Percentiles rank a stretch among this genome's conserved stretches.
Evolutionary conservation across 2,113 vertebrate genomes (phyloP).

Genomic region (Chaetodon trifascialis): DNA sequence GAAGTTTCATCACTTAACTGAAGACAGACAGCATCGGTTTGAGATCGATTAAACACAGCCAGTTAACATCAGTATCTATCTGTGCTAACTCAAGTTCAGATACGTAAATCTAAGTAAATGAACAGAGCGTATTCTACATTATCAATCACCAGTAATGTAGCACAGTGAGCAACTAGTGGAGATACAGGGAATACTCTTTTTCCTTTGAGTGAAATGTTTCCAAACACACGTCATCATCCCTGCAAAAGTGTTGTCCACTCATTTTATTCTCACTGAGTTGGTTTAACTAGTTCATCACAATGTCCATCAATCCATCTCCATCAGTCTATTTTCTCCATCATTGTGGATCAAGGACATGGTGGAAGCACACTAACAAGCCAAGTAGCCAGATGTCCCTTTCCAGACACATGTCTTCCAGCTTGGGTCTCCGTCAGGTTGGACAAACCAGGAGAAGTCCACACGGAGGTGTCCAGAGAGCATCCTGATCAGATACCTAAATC

Average conservation of each 20-base stretch:
- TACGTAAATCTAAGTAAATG: slow-evolving; percentile 13
- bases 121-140: not conserved
- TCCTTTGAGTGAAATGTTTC: too few relatives aligned
- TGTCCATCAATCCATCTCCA: not conserved
- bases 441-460: not conserved
- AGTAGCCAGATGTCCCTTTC: not conserved
- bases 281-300: not conserved
- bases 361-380: not conserved
- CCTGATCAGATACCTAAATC: not conserved
- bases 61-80: slow-evolving; percentile 28
- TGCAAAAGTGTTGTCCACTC: not conserved
- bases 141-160: not conserved
- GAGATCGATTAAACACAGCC: slow-evolving; percentile 14
- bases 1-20: slow-evolving; percentile 37
- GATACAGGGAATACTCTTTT: not conserved
- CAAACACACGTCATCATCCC: not conserved
- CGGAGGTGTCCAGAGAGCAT: not conserved
- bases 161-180: not conserved
- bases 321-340: not conserved
- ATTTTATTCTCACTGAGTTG: not conserved
- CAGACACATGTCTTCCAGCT: not conserved
- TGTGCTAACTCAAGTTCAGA: not conserved
- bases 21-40: slow-evolving; percentile 6
- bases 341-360: not conserved
- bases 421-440: not conserved